phyloP scores from a whole-genome alignment of 2,797 vertebrate genomes.

The Poecilia picta region DNA sequence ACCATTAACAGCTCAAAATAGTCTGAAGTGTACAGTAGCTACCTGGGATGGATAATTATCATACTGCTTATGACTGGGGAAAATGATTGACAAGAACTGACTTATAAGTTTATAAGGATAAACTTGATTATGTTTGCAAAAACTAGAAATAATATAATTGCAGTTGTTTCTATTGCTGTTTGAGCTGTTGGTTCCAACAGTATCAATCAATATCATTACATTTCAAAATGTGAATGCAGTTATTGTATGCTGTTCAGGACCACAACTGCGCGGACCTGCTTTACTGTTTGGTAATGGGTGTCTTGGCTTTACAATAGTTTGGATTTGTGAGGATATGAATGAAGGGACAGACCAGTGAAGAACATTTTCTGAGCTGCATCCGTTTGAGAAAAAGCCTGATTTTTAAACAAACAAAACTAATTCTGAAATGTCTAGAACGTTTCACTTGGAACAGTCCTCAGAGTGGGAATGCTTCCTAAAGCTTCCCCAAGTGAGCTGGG shows the following conservation, averaged over 20 bases:
- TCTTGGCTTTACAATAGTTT: background rate
- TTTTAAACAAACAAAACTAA: background rate
- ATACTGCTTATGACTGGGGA: background rate
- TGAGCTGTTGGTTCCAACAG: background rate
- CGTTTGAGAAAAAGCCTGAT: background rate
- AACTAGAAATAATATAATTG: background rate
- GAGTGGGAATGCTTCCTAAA: background rate
- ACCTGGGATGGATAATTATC: background rate
- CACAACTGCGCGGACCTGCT: background rate
- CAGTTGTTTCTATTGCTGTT: background rate
- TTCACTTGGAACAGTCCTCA: background rate
- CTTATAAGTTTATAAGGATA: background rate
- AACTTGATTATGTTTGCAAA: background rate
- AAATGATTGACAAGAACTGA: background rate
- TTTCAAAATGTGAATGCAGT: background rate
- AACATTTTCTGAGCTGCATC: background rate
- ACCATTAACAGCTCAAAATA: background rate
- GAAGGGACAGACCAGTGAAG: background rate
- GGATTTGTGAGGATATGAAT: background rate
- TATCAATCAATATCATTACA: background rate
- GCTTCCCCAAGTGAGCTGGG: background rate
- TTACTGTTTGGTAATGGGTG: background rate
- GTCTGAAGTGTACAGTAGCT: background rate
- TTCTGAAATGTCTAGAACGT: too few species aligned
- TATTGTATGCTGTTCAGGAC: background rate